Evolutionary conservation across 2,797 vertebrate genomes (phyloP).

Genomic region (Carcharodon carcharias): DNA sequence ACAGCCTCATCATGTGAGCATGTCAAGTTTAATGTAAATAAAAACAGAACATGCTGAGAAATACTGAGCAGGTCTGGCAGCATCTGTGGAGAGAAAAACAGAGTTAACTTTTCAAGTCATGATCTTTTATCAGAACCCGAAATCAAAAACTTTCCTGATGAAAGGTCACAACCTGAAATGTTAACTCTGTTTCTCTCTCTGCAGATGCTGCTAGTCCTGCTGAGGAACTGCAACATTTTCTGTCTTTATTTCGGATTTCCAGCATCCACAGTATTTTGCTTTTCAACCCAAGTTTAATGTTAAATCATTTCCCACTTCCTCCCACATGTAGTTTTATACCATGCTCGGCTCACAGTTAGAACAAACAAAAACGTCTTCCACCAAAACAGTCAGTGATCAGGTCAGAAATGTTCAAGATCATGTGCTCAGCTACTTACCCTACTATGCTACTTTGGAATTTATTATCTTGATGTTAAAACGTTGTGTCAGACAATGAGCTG

Average conservation of each 20-base stretch:
- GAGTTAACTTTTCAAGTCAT: too few species aligned
- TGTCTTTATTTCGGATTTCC: neutral
- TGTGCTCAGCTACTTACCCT: neutral
- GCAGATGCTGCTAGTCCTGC: too few species aligned
- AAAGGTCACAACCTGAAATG: neutral
- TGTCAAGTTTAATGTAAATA: neutral
- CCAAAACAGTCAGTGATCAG: neutral
- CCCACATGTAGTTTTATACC: neutral
- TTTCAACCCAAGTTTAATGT: neutral
- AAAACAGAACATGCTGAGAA: too few species aligned
- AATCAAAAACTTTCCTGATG: neutral
- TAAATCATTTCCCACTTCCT: neutral
- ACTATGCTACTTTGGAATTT: neutral
- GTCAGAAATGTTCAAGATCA: neutral
- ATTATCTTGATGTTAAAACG: neutral
- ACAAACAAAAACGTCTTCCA: neutral
- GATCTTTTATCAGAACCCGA: neutral
- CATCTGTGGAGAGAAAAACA: too few species aligned
- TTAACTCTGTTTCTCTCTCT: too few species aligned
- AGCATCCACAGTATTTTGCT: neutral
- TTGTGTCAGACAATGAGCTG: neutral
- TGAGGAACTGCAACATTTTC: too few species aligned
- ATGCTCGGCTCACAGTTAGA: neutral
- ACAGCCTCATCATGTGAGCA: neutral
- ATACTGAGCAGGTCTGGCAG: too few species aligned